These are phyloP conservation scores for Mormoops blainvillei DNA, from an alignment of 2,113 vertebrate species.

Conservation along the genomic window DNA sequence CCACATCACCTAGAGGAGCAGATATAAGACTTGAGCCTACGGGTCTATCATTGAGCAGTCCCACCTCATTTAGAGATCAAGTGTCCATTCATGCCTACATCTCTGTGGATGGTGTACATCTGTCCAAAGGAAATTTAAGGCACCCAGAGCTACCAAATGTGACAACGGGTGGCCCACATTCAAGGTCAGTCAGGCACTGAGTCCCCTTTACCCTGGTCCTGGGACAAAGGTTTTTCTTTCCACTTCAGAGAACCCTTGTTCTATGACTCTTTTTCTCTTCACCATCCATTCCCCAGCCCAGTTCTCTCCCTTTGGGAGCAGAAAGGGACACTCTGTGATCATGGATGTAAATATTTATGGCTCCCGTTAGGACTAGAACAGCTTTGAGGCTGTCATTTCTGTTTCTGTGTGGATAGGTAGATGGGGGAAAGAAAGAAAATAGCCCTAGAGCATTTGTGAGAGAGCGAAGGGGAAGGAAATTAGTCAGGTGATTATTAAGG, in stretches of 20 bases:
- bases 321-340: background rate
- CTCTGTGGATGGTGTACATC: background rate
- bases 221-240: background rate
- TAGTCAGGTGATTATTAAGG: background rate
- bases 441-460: background rate
- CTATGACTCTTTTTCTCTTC: background rate
- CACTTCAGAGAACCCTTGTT: background rate
- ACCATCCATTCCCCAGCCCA: background rate
- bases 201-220: background rate
- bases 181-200: background rate
- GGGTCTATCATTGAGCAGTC: background rate
- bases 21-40: background rate
- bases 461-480: background rate
- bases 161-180: background rate
- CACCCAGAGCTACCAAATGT: background rate
- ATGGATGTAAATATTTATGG: background rate
- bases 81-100: background rate
- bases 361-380: background rate
- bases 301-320: background rate
- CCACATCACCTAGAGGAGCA: background rate
- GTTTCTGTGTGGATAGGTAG: background rate
- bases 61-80: background rate
- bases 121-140: background rate
- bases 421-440: background rate
- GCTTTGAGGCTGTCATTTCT: background rate